These are phyloP conservation scores for Brachypalpus laphriformis DNA, from an alignment of 2,888 invertebrate genomes.

Conservation along the genomic window DNA sequence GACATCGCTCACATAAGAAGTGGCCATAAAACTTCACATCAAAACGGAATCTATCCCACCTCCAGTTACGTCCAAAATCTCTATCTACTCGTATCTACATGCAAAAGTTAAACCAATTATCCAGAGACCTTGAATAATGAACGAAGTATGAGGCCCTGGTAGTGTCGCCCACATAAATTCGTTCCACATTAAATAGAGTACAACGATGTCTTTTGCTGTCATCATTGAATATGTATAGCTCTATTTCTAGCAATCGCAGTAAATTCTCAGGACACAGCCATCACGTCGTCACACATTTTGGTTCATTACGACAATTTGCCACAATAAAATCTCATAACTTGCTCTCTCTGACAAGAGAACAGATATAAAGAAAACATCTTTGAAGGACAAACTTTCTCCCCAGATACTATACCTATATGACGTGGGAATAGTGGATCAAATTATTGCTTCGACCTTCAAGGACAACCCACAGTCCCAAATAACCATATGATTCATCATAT, in stretches of 20 bases:
- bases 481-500: neutral
- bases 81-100: neutral
- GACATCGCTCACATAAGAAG: neutral
- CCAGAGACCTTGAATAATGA: neutral
- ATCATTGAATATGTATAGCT: neutral
- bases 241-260: neutral
- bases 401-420: no score
- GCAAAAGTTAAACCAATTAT: neutral
- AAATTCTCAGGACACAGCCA: neutral
- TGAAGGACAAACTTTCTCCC: constrained; percentile 5
- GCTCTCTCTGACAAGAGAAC: neutral
- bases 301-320: constrained; percentile 3
- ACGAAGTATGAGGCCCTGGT: neutral
- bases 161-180: neutral
- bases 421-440: neutral
- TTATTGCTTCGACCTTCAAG: neutral
- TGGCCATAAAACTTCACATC: neutral
- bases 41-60: neutral
- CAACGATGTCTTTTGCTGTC: neutral
- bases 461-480: no score
- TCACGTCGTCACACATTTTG: constrained; percentile 3
- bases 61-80: neutral
- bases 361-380: neutral
- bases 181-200: neutral
- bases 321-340: constrained; percentile 11